phyloP scores from a whole-genome alignment of 2,797 vertebrate species.

The Scyliorhinus canicula region DNA sequence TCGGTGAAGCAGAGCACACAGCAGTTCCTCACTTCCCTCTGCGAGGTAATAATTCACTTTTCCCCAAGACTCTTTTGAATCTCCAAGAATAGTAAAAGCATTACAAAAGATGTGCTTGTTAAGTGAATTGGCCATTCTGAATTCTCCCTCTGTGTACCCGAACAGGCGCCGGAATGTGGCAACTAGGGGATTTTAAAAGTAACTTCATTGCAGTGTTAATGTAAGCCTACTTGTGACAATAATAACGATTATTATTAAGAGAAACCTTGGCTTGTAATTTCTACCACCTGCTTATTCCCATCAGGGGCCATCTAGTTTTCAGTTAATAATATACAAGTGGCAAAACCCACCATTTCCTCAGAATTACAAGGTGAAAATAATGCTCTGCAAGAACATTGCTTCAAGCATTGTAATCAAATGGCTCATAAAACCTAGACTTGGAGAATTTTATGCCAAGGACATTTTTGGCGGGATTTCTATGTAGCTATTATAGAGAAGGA shows the following conservation, averaged over 20 bases:
- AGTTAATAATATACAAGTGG: background rate
- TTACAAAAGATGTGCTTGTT: too few species aligned
- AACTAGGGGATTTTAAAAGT: too few species aligned
- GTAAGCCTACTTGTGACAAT: too few species aligned
- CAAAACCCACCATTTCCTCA: background rate
- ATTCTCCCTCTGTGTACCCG: too few species aligned
- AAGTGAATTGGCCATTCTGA: too few species aligned
- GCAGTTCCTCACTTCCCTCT: too few species aligned
- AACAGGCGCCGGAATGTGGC: too few species aligned
- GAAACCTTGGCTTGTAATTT: background rate
- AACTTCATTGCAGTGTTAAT: too few species aligned
- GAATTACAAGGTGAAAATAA: conserved; percentile 13
- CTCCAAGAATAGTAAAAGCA: background rate
- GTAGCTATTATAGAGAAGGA: background rate
- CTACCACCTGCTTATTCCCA: background rate
- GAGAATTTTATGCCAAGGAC: background rate
- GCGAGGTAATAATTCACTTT: background rate
- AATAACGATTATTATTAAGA: too few species aligned
- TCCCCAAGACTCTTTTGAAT: background rate
- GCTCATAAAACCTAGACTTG: background rate
- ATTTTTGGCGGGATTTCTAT: background rate
- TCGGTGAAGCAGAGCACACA: too few species aligned
- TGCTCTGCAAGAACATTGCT: background rate
- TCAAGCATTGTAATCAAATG: background rate
- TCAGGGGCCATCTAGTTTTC: background rate